phyloP scores from a whole-genome alignment of 2,113 vertebrate species.

The Archocentrus centrarchus region DNA sequence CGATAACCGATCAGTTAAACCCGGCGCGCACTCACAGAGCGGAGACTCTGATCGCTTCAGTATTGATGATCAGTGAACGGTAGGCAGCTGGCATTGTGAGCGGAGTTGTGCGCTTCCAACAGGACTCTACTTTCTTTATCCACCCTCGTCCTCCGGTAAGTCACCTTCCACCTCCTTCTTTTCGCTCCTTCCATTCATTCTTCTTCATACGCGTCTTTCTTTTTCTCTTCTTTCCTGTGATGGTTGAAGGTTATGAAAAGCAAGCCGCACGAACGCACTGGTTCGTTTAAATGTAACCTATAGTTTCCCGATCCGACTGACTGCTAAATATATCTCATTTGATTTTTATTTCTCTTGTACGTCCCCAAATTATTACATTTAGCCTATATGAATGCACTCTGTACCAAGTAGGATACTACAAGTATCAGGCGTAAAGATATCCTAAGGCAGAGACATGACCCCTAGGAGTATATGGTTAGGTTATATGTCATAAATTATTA shows the following conservation, averaged over 20 bases:
- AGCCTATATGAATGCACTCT: neutral
- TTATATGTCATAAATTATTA: neutral
- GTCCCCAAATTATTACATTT: neutral
- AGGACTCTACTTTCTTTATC: slow-evolving; percentile 65
- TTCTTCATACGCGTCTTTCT: neutral
- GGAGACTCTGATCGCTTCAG: neutral
- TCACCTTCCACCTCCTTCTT: slow-evolving; percentile 35
- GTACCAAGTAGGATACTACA: neutral
- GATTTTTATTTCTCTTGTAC: neutral
- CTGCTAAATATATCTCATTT: neutral
- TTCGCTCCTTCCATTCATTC: neutral
- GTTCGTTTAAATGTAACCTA: neutral
- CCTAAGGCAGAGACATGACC: neutral
- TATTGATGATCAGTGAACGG: slow-evolving; percentile 9
- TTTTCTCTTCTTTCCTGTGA: neutral
- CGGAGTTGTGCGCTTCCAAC: slow-evolving; percentile 45
- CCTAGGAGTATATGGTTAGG: neutral
- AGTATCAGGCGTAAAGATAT: neutral
- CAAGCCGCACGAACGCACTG: neutral
- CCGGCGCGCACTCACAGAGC: neutral
- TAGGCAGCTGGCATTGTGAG: slow-evolving; percentile 8
- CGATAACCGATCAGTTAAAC: slow-evolving; percentile 1
- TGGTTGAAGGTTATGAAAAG: slow-evolving; percentile 5
- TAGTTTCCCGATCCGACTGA: neutral
- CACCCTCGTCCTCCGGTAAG: slow-evolving; percentile 57